These are phyloP conservation scores for Lampris incognitus DNA, from an alignment of 2,113 vertebrate genomes.

Conservation along the genomic window DNA sequence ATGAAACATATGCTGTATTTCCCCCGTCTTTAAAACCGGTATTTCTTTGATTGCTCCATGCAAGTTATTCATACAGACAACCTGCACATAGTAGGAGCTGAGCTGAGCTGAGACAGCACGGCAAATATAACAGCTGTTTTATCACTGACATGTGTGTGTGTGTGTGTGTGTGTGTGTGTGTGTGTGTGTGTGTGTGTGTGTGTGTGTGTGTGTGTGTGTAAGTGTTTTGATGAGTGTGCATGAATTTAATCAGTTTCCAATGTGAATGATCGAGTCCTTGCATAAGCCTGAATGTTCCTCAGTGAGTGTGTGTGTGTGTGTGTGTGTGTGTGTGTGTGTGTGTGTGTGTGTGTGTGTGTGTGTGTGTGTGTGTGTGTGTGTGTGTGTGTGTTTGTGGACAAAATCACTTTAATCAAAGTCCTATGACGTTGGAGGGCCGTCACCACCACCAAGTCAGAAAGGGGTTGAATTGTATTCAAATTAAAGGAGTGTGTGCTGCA, in stretches of 20 bases:
- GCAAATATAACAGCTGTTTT: background rate
- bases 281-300: slow-evolving; percentile 7
- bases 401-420: too few species aligned
- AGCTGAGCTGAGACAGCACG: too few species aligned
- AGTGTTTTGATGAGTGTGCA: background rate
- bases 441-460: too few species aligned
- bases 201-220: slow-evolving; percentile 9
- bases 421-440: too few species aligned
- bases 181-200: slow-evolving; percentile 15
- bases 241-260: background rate
- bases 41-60: too few species aligned
- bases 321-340: slow-evolving; percentile 8
- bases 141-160: background rate
- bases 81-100: too few species aligned
- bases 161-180: slow-evolving; percentile 10
- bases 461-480: too few species aligned
- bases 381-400: background rate
- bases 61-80: too few species aligned
- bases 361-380: slow-evolving; percentile 9
- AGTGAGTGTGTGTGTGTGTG: slow-evolving; percentile 18
- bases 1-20: too few species aligned
- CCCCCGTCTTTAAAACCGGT: too few species aligned
- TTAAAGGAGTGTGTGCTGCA: too few species aligned
- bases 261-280: background rate
- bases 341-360: background rate